These are phyloP conservation scores for Nyleta sp. DNA, from an alignment of 2,888 invertebrate species.

Conservation along the genomic window DNA sequence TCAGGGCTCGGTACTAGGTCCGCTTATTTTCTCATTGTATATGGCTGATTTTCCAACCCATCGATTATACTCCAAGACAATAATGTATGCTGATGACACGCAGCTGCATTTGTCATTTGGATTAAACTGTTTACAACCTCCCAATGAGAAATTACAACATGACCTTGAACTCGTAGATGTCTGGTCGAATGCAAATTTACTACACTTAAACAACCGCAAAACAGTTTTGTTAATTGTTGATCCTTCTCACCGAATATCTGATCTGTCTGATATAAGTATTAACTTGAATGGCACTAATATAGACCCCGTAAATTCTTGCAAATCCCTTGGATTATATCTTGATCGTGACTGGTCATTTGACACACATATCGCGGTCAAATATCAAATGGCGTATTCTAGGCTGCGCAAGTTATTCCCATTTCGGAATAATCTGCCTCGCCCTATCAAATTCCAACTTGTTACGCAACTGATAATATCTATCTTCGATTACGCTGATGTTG, in stretches of 20 bases:
- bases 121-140: not conserved
- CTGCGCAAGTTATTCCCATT: not conserved
- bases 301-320: not conserved
- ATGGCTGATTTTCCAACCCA: not conserved
- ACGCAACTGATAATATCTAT: not conserved
- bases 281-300: not conserved
- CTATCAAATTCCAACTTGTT: not conserved
- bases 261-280: not conserved
- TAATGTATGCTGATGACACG: not conserved
- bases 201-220: not conserved
- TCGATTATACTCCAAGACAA: not conserved
- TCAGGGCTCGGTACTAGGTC: not conserved
- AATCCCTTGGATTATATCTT: slow-evolving; percentile 1
- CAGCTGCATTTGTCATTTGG: not conserved
- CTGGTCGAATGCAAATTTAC: not conserved
- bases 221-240: not conserved
- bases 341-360: not conserved
- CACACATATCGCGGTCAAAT: not conserved
- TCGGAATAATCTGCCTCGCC: not conserved
- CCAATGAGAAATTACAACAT: not conserved
- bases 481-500: not conserved
- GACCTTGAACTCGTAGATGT: too few species aligned
- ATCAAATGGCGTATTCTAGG: slow-evolving; percentile 3
- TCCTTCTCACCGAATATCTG: not conserved
- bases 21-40: not conserved